phyloP scores from a whole-genome alignment of 2,888 invertebrate genomes.

The Pristionchus japonicus region DNA sequence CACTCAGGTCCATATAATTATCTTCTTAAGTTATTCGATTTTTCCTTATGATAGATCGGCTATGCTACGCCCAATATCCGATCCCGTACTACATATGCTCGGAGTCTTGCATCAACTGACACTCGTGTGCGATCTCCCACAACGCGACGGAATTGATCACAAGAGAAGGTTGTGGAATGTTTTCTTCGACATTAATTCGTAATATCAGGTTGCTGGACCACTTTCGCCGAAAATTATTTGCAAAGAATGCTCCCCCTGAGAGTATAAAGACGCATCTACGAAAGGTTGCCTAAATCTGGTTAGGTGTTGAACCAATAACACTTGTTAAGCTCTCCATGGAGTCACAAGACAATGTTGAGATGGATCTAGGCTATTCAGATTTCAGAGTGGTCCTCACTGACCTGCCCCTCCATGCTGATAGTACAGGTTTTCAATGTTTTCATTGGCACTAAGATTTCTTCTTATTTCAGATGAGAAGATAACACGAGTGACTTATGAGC shows the following conservation, averaged over 20 bases:
- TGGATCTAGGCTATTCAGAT: conserved; percentile 65
- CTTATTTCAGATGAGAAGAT: conserved; percentile 57
- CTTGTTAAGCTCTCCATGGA: conserved; percentile 54
- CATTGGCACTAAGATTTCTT: neutral
- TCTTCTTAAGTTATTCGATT: neutral
- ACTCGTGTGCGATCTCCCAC: conserved; percentile 43
- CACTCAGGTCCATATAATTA: neutral
- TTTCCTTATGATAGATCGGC: conserved; percentile 54
- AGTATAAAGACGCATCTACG: conserved; percentile 62
- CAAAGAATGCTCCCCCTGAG: conserved; percentile 51
- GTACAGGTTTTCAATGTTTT: conserved; percentile 15
- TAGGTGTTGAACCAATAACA: neutral
- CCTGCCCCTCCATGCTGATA: conserved; percentile 50
- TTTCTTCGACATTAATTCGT: neutral
- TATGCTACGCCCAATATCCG: conserved; percentile 59
- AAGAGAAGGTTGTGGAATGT: neutral
- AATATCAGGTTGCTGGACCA: conserved; percentile 57
- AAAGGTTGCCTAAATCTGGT: conserved; percentile 49
- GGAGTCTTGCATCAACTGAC: conserved; percentile 59
- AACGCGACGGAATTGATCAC: conserved; percentile 9
- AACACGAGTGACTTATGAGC: conserved; percentile 58
- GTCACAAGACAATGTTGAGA: conserved; percentile 55
- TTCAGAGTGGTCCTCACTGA: conserved; percentile 61
- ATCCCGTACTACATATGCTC: conserved; percentile 63
- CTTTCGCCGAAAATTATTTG: conserved; percentile 57